Base-by-base conservation (phyloP, 2,113 vertebrate genomes). In the Halichoerus grypus region DNA sequence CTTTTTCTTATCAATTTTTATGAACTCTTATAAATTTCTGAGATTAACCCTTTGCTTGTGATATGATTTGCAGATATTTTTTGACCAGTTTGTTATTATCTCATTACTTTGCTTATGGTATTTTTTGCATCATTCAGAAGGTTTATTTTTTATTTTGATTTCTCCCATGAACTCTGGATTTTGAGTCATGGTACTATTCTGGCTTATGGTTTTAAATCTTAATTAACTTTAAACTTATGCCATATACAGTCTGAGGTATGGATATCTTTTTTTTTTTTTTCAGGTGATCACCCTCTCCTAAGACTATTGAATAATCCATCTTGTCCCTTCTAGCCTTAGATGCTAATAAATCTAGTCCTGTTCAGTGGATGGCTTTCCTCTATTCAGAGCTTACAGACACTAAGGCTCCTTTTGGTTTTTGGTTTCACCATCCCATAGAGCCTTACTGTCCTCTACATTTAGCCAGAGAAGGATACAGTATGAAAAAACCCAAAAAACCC, bases 61-160 rank as follows among this genome's bases (percentile, higher is more conserved):
- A 91, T 51, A 71, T n/a, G 33, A 69, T 26, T 85, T 57, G 24
- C 21, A 85, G 26, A 2, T 36, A 63, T 55, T 77, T 84, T 85
- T 77, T 36, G 69, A 84, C 36, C 22, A 57, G 31, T 85, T 95
- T 95, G 11, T 72, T 39, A 65, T 59, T 57, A 26, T 79, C 14
- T 81, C 71, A 92, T 95, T 46, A 80, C 53, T 80, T 88, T 88
- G 16, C n/a, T 61, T 65, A n/a, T 72, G 82, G 24, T 61, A 19
- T 71, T 92, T 87, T 84, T 79, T 92, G 36, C 18, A 57, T 46
- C 67, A 82, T 24, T 93, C 26, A 33, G 33, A 65, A 88, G 39
- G 59, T 46, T 95, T 46, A 13, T 80, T 87, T 87, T 76, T 91
- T 65, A 82, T 72, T 61, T 76, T 91, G 65, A 67, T 85, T 92